Conservation (phyloP, 2,113 vertebrate species). For the Todiramphus chloris region DNA sequence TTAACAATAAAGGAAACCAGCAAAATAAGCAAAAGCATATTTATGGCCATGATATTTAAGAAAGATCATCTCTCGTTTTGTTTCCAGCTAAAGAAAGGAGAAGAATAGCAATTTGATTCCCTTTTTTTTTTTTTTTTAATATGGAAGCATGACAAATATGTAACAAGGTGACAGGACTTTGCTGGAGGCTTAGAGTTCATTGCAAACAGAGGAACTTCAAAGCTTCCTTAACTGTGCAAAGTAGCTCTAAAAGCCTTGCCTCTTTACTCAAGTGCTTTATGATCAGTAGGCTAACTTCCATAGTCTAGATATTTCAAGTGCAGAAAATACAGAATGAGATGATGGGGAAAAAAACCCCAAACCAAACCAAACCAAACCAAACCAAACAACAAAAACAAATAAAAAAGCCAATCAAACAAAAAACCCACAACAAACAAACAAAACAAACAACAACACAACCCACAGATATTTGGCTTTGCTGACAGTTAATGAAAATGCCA, state of each 20-base stretch:
- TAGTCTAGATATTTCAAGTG: not conserved
- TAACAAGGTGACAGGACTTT: conserved; percentile 24
- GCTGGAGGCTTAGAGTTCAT: conserved; percentile 2
- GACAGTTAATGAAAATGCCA: not conserved
- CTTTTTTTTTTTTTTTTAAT: not conserved
- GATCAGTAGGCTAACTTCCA: conserved; percentile 3
- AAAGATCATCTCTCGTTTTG: not conserved
- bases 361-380: not conserved
- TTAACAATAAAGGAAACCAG: conserved; percentile 9
- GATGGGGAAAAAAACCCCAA: not conserved
- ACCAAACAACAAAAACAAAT: not conserved
- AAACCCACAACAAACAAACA: not conserved
- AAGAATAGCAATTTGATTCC: not conserved
- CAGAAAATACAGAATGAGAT: not conserved
- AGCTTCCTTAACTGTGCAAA: not conserved
- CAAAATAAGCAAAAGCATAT: not conserved
- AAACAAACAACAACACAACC: not conserved
- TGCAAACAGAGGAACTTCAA: conserved; percentile 50
- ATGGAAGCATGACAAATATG: not conserved
- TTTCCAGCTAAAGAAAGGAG: not conserved
- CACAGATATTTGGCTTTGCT: not conserved
- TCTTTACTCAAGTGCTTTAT: not conserved
- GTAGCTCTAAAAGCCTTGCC: not conserved
- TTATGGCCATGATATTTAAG: not conserved
- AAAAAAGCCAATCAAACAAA: not conserved